Conservation (phyloP, 2,888 invertebrate species). For the Drosophila pseudotakahashii region DNA sequence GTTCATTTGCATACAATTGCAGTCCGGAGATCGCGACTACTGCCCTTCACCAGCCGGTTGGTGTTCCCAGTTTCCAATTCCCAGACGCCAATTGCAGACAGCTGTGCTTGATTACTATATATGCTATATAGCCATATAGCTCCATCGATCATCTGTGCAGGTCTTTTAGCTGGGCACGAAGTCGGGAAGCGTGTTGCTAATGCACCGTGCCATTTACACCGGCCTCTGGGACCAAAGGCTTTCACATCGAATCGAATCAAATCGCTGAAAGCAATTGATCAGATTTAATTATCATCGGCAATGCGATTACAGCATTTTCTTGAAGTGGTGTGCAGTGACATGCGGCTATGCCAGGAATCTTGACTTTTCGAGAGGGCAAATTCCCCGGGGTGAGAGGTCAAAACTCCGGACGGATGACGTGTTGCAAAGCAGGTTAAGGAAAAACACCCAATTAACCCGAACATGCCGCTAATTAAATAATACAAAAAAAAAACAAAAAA, state of each 20-base stretch:
- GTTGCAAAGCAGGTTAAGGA: constrained; percentile 37
- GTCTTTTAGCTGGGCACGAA: constrained; percentile 56
- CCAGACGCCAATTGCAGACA: constrained; percentile 42
- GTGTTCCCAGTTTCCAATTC: constrained; percentile 36
- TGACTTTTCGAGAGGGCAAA: constrained; percentile 35
- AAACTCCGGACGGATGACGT: constrained; percentile 30
- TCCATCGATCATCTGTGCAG: constrained; percentile 39
- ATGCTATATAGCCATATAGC: background rate
- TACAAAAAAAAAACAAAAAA: background rate
- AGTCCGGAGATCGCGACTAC: constrained; percentile 27
- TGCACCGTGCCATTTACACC: constrained; percentile 28
- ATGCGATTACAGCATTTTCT: constrained; percentile 23
- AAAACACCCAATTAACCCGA: constrained; percentile 43
- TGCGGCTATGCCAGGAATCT: constrained; percentile 24
- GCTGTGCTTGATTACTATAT: constrained; percentile 18
- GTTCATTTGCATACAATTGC: constrained; percentile 77
- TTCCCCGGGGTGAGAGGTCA: constrained; percentile 32
- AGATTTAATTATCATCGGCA: constrained; percentile 59
- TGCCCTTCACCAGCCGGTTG: constrained; percentile 51
- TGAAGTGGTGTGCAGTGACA: constrained; percentile 12
- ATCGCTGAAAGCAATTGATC: constrained; percentile 61
- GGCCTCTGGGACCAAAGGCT: constrained; percentile 14
- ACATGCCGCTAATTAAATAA: constrained; percentile 41
- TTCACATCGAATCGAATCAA: constrained; percentile 27
- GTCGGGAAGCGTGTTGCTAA: constrained; percentile 42